phyloP scores from a whole-genome alignment of 2,113 vertebrate genomes.

The Ciconia boyciana region DNA sequence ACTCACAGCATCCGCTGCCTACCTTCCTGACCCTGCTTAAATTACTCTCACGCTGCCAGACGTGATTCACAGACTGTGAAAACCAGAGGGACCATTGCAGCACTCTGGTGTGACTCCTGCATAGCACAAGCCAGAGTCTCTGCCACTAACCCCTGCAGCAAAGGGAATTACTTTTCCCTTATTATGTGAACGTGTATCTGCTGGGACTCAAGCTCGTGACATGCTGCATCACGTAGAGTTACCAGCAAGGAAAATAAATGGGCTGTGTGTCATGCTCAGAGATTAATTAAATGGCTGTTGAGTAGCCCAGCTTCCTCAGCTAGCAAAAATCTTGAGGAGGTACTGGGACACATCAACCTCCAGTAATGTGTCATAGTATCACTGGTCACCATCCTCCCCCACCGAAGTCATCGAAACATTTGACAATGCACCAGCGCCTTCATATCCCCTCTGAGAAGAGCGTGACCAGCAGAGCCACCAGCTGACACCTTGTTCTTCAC shows the following conservation, averaged over 20 bases:
- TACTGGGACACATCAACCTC: neutral
- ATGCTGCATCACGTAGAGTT: neutral
- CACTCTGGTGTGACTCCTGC: neutral
- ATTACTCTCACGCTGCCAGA: neutral
- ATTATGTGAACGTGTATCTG: neutral
- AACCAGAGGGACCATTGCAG: neutral
- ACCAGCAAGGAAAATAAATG: neutral
- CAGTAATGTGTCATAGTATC: neutral
- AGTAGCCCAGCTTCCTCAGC: neutral
- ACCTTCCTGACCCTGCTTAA: neutral
- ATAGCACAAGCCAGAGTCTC: neutral
- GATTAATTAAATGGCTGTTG: neutral
- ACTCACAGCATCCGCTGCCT: neutral
- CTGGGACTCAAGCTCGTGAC: neutral
- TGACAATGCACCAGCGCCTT: neutral
- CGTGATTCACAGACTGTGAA: neutral
- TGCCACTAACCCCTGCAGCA: neutral
- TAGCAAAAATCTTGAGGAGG: neutral
- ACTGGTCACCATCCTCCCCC: neutral
- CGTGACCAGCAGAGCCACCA: neutral
- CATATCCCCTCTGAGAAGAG: neutral
- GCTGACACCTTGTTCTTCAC: neutral
- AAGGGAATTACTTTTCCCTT: neutral
- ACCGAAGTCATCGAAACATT: neutral
- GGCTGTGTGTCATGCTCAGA: neutral